Evolutionary conservation across 2,888 invertebrate genomes (phyloP).

Genomic region (Brenthis hecate): DNA sequence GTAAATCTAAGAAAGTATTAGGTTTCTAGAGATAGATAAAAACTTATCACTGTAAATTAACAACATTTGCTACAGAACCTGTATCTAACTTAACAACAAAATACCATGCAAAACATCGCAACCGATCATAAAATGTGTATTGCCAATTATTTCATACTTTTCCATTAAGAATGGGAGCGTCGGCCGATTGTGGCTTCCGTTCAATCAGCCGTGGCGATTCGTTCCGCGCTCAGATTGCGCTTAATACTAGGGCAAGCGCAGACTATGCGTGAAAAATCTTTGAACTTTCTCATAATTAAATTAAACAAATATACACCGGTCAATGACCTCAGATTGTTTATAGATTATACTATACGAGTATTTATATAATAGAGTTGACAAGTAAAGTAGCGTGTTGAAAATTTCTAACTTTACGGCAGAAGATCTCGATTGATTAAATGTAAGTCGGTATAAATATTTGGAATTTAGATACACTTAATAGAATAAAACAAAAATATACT

Average conservation of each 20-base stretch:
- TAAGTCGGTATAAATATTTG: too few relatives aligned
- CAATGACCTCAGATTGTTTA: too few relatives aligned
- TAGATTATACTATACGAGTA: too few relatives aligned
- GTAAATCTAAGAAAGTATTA: too few relatives aligned
- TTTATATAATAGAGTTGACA: too few relatives aligned
- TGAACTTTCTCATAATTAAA: not conserved
- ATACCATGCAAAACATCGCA: constrained; percentile 10
- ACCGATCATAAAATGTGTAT: constrained; percentile 20
- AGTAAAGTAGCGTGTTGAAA: too few relatives aligned
- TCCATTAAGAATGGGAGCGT: constrained; percentile 56
- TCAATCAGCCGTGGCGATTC: constrained; percentile 49
- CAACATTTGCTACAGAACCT: not conserved
- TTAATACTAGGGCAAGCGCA: constrained; percentile 37
- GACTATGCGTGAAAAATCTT: not conserved
- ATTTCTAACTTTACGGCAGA: too few relatives aligned
- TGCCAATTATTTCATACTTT: constrained; percentile 63
- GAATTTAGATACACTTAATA: too few relatives aligned
- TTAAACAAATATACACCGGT: too few relatives aligned
- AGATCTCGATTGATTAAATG: too few relatives aligned
- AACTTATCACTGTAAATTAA: too few relatives aligned
- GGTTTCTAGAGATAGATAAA: not conserved
- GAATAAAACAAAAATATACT: too few relatives aligned
- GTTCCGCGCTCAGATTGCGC: constrained; percentile 47
- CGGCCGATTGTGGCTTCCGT: constrained; percentile 58
- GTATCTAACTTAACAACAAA: constrained; percentile 5